Evolutionary conservation across 2,888 invertebrate genomes (phyloP).

Genomic region (Miltochrista miniata): DNA sequence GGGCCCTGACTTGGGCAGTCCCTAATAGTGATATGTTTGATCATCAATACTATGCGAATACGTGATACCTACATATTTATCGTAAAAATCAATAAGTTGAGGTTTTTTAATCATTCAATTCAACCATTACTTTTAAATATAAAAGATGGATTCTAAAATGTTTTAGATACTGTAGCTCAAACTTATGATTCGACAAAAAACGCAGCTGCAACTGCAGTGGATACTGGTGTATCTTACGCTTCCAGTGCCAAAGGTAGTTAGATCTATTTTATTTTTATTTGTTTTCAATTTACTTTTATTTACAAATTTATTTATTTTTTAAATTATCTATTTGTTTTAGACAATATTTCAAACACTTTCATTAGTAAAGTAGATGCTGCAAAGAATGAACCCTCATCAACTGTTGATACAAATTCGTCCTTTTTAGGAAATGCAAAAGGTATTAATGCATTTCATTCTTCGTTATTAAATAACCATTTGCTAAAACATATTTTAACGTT

Average conservation of each 20-base stretch:
- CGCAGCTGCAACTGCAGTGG: constrained; percentile 40
- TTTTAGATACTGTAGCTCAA: constrained; percentile 56
- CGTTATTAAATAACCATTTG: not conserved
- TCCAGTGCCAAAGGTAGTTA: constrained; percentile 53
- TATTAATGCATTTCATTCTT: constrained; percentile 11
- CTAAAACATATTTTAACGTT: not conserved
- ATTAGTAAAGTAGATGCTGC: constrained; percentile 41
- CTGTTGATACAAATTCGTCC: constrained; percentile 20
- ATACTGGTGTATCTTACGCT: constrained; percentile 51
- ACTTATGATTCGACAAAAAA: constrained; percentile 44
- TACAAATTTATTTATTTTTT: not conserved
- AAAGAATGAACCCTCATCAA: constrained; percentile 28
- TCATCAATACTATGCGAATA: too few species aligned
- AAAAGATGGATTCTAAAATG: constrained; percentile 1
- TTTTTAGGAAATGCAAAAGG: constrained; percentile 23
- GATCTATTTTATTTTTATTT: not conserved
- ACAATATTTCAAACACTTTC: constrained; percentile 46
- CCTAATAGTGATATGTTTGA: not conserved
- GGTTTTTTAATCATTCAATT: too few species aligned
- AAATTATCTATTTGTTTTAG: constrained; percentile 15
- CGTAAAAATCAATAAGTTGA: too few species aligned
- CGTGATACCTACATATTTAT: too few species aligned
- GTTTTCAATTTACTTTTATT: not conserved
- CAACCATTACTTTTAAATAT: not conserved
- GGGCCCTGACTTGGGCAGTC: too few species aligned